Percentiles rank a stretch among this genome's conserved stretches.
These are phyloP conservation scores for Rhopalosiphum maidis DNA, from an alignment of 1,140 invertebrate genomes.

Conservation along the genomic window DNA sequence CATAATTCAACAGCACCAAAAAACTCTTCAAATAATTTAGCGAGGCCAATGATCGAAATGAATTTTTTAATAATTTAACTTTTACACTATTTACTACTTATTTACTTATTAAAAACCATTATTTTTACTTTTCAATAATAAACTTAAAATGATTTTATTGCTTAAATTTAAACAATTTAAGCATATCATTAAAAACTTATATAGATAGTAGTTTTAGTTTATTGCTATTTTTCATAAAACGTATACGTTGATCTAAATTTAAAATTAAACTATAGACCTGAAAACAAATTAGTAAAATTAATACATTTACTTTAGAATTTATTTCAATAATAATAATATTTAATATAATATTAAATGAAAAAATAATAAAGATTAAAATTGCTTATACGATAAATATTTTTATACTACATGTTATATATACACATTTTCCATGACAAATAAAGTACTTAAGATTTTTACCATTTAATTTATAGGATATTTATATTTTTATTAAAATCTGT, in stretches of 20 bases:
- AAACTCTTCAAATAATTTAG: not conserved
- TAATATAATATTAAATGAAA: not conserved
- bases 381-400: not conserved
- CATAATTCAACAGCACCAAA: not conserved
- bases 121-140: not conserved
- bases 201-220: not conserved
- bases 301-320: not conserved
- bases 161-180: not conserved
- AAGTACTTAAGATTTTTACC: too few species aligned
- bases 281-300: not conserved
- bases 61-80: not conserved
- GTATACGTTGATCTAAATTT: not conserved
- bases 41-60: not conserved
- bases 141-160: not conserved
- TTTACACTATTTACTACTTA: not conserved
- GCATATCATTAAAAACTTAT: not conserved
- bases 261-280: not conserved
- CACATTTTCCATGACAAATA: too few species aligned
- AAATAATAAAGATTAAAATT: not conserved
- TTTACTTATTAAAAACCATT: not conserved
- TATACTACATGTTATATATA: too few species aligned
- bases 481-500: not conserved
- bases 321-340: not conserved
- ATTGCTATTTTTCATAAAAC: not conserved
- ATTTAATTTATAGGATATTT: too few species aligned